phyloP scores from a whole-genome alignment of 2,113 vertebrate species.

The Castor canadensis region DNA sequence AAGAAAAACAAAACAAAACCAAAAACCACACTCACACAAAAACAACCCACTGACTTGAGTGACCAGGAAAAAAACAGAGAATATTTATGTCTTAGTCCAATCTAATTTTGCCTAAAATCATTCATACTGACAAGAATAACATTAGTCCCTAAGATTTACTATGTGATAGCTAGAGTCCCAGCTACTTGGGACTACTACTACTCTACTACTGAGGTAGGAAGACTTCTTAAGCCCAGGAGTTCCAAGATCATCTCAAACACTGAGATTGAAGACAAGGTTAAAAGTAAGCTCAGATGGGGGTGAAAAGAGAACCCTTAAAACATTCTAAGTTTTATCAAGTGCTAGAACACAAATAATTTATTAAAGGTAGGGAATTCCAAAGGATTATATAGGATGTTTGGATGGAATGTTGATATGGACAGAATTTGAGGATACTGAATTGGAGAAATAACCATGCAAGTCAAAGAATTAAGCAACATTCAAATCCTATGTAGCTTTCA shows the following conservation, averaged over 20 bases:
- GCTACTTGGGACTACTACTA: too few relatives aligned
- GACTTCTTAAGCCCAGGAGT: too few relatives aligned
- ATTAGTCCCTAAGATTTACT: not conserved
- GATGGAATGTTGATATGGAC: not conserved
- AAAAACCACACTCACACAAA: not conserved
- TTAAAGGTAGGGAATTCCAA: not conserved
- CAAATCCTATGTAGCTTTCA: not conserved
- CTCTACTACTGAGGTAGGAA: too few relatives aligned
- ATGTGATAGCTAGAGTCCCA: not conserved
- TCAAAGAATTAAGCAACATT: not conserved
- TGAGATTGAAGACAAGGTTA: not conserved
- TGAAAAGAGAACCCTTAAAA: not conserved
- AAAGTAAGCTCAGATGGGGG: too few relatives aligned
- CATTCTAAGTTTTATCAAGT: not conserved
- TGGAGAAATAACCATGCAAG: not conserved
- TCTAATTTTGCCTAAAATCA: not conserved
- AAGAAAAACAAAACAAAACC: too few relatives aligned
- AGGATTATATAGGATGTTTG: not conserved
- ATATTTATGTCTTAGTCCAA: not conserved
- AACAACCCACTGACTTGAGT: not conserved
- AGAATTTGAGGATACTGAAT: not conserved
- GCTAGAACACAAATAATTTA: not conserved
- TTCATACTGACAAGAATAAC: not conserved
- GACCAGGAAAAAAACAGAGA: not conserved
- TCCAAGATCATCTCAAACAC: too few relatives aligned